Base-by-base conservation (phyloP, 1,140 invertebrate genomes). In the Scaptomyza graminum region DNA sequence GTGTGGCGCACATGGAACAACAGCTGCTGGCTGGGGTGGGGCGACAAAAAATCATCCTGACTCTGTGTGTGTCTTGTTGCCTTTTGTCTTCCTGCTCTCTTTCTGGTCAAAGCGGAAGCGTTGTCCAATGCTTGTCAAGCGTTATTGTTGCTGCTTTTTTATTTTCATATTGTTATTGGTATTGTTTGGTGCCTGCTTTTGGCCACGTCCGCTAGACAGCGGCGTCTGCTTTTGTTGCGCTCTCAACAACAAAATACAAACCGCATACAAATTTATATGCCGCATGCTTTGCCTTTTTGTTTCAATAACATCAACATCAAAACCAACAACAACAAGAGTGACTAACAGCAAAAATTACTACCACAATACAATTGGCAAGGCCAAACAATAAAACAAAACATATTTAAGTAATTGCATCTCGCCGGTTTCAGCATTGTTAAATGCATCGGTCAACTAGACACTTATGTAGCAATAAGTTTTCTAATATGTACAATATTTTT, bases 121-220 rank as follows among this genome's bases (percentile, higher is more conserved):
- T 72, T 87, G 74, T 78, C 71, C 79, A 50, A 56, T 83, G 71
- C 59, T 59, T 75, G 79, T 79, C 79, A 71, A 78, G 71, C 54
- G 61, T 65, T 72, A 55, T 74, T 74, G 64, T 71, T 74, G 79
- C 49, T 72, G 62, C 37, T 59, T 52, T 39, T 66, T 65, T 3
- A 22, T 22, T 3, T 22, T 31, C 39, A 25, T 66, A 51, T 64
- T 68, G 49, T 62, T 76, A 61, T 66, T 72, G 63, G 70, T 68
- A 50, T 37, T 78, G 52, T 18, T 49, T 57, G 37, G 15, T 63
- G 44, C 49, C 16, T 50, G 44, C 43, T 46, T 12, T 9, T 63
- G n/a, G 34, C 34, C 54, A 16, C 12, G 52, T 41, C 41, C 39
- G 25, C 43, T 52, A 44, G 34, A 12, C 51, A 46, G 28, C 1